Evolutionary conservation across 2,797 vertebrate species (phyloP).

Genomic region (Lindbergichthys nudifrons): DNA sequence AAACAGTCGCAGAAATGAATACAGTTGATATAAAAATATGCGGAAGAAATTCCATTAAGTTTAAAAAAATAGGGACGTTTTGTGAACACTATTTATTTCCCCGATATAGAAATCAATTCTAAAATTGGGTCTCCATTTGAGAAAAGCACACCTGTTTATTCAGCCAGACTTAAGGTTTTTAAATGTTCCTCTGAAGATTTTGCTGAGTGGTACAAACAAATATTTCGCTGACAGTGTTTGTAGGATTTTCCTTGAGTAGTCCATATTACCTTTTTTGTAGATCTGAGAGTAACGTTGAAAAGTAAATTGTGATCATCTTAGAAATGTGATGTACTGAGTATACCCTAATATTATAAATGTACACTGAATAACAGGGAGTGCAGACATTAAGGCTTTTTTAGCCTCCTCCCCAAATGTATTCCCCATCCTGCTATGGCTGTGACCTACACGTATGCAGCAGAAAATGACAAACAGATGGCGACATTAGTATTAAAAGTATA

Average conservation of each 20-base stretch:
- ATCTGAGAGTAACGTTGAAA: too few species aligned
- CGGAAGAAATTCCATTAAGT: neutral
- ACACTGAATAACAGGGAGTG: neutral
- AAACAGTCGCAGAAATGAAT: slow-evolving; percentile 7
- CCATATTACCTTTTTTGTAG: too few species aligned
- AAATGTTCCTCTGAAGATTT: too few species aligned
- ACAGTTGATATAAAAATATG: neutral
- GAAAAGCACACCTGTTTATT: too few species aligned
- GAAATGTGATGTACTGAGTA: neutral
- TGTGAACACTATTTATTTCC: too few species aligned
- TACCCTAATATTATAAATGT: neutral
- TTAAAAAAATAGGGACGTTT: neutral
- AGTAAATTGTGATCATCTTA: too few species aligned
- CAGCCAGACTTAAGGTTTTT: too few species aligned
- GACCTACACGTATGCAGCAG: neutral
- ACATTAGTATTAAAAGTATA: neutral
- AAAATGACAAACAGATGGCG: neutral
- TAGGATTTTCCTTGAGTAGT: too few species aligned
- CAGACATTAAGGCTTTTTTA: neutral
- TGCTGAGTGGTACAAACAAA: too few species aligned
- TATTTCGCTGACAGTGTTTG: too few species aligned
- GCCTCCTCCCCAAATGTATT: neutral
- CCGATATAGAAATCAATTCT: too few species aligned
- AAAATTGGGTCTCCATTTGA: too few species aligned
- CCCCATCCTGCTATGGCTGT: neutral